Evolutionary conservation across 1,140 invertebrate species (phyloP), one percentile per base, ranked within the genome.

Genomic region (Fopius arisanus): DNA sequence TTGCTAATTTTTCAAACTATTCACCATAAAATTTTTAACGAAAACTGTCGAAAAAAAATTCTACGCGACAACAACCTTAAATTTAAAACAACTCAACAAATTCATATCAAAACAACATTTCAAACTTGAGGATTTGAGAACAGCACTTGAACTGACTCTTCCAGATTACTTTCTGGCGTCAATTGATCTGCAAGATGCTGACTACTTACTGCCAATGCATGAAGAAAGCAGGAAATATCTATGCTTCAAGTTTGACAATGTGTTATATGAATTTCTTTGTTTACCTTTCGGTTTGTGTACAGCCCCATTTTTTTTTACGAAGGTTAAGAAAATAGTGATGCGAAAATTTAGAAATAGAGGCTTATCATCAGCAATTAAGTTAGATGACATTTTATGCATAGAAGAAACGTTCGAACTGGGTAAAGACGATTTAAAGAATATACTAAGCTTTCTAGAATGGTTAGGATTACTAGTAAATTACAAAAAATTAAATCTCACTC

Each of bases 321-420:
- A 75, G 40, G 28, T 75, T 12, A 16, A 71, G n/a, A 75, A 75
- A 48, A 41, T 63, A 54, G 43, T 71, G 9, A 43, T 37, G 3
- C 26, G 70, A 29, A 16, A 5, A 3, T 29, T 72, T 12, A 29
- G 74, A 28, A 10, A 7, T 26, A n/a, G 29, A 41, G 68, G 73
- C n/a, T 16, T 66, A 3, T n/a, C 41, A 41, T 71, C 26, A 16
- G 69, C 67, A 9, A 28, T 71, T 31, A 66, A 75, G 51, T 12
- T 75, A 12, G 74, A 75, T 31, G 74, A 75, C 21, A 67, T 71
- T 12, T 40, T 75, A 21, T 54, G 48, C 66, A 75, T 75, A 14
- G 69, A 59, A 40, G 12, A 48, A 16, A 51, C 12, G 65, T 10
- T 26, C 9, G 12, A 29, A 54, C 31, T 19, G 31, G 70, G 43